Evolutionary conservation across 1,140 invertebrate species (phyloP).

Genomic region (Colletes latitarsis): DNA sequence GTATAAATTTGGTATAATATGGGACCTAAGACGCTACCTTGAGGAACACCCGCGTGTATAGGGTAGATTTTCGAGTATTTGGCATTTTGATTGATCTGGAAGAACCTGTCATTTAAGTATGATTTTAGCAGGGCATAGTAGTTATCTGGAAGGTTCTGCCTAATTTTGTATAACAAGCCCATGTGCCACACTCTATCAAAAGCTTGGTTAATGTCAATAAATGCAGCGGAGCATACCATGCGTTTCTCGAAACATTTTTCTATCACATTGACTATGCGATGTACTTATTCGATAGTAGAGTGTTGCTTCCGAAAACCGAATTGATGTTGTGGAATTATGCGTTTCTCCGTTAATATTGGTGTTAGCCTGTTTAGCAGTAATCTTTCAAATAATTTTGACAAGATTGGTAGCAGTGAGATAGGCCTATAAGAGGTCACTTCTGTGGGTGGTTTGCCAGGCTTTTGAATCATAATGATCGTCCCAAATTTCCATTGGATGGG

Average conservation of each 20-base stretch:
- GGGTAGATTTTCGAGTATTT: no score
- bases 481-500: constrained; percentile 71
- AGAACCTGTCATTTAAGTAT: no score
- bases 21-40: no score
- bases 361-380: constrained; percentile 44
- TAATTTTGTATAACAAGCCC: constrained; percentile 61
- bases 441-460: constrained; percentile 68
- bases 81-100: no score
- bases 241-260: constrained; percentile 40
- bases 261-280: constrained; percentile 47
- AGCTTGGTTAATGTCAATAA: constrained; percentile 61
- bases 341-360: no score
- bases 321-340: constrained; percentile 63
- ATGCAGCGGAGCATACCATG: constrained; percentile 29
- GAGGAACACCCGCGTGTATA: no score
- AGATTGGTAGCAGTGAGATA: constrained; percentile 69
- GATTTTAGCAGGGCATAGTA: no score
- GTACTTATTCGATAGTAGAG: constrained; percentile 67
- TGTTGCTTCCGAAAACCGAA: constrained; percentile 73
- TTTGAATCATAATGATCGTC: constrained; percentile 67
- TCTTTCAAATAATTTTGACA: constrained; percentile 71
- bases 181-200: constrained; percentile 72
- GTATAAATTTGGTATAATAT: no score
- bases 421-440: constrained; percentile 65
- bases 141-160: not conserved